These are phyloP conservation scores for Calliopum simillimum DNA, from an alignment of 2,888 invertebrate species.

Conservation along the genomic window DNA sequence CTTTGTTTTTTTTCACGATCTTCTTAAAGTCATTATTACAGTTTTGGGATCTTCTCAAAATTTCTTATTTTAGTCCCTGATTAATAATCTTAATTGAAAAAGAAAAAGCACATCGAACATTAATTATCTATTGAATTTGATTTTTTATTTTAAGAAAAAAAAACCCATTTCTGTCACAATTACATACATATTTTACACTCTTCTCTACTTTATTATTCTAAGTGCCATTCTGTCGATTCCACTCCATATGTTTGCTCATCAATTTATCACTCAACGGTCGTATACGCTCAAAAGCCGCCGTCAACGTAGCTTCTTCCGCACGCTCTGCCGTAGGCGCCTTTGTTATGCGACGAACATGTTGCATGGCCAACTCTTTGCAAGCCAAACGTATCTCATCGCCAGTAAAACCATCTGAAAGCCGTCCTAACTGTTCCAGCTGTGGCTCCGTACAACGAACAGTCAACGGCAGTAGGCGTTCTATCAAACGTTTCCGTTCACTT, in stretches of 20 bases:
- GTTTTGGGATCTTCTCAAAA: too few relatives aligned
- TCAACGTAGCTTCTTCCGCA: constrained; percentile 43
- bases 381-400: constrained; percentile 89
- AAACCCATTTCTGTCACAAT: too few relatives aligned
- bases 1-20: too few relatives aligned
- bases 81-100: too few relatives aligned
- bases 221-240: constrained; percentile 74
- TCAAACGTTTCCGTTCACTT: constrained; percentile 76
- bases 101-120: too few relatives aligned
- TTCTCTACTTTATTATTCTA: constrained; percentile 33
- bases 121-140: too few relatives aligned
- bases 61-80: too few relatives aligned
- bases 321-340: constrained; percentile 30
- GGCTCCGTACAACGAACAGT: constrained; percentile 51
- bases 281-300: constrained; percentile 59
- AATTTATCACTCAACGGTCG: constrained; percentile 70
- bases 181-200: too few relatives aligned
- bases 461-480: constrained; percentile 73
- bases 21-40: too few relatives aligned
- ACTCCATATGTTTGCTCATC: constrained; percentile 72
- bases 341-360: constrained; percentile 75
- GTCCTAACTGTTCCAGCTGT: constrained; percentile 67
- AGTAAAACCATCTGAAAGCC: constrained; percentile 80
- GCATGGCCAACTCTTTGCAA: constrained; percentile 91
- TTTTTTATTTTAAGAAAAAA: too few relatives aligned